Base-by-base conservation (phyloP, 2,797 vertebrate species). In the Mareca penelope region DNA sequence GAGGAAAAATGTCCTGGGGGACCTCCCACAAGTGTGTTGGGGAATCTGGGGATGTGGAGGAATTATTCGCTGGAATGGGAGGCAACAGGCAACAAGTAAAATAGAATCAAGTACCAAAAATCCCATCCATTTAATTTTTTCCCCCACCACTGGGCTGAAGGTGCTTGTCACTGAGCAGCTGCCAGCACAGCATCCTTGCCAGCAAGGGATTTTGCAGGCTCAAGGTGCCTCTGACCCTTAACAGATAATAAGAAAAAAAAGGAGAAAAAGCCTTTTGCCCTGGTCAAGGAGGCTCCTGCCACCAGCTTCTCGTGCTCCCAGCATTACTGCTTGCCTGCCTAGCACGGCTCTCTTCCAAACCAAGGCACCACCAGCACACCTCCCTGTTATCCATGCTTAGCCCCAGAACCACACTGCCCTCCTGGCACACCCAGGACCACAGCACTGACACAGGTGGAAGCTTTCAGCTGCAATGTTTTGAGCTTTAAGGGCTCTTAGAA, bases 71-170 rank as follows among this genome's bases (percentile, higher is more conserved):
- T 42, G 61, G 39, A 29, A 64, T 31, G 61, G 50, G 28, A 64
- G 39, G 61, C 39, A 9, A 64, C 5, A 13, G 18, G 13, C 39
- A 29, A 26, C 12, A 94, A 86, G 33, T 24, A 64, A 52, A 79
- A 83, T 53, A 60, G 31, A 80, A 78, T 82, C 86, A 83, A 53
- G 90, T 55, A 12, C 44, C 46, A 80, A 83, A 44, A 90, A 94
- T 79, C 80, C n/a, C 14, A 21, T 82, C 61, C 76, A 85, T 92
- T 92, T 92, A 71, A 85, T 63, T 91, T 68, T 94, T 86, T 33
- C n/a, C 21, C 39, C 79, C 26, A 85, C 61, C 42, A 84, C 50
- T 6, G 4, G 31, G 76, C 28, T 28, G 21, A 71, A 46, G 8
- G 15, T 19, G 46, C 9, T 15, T 85, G 71, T n/a, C 18, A 4